These are phyloP conservation scores for Wiebesia pumilae DNA, from an alignment of 1,140 invertebrate genomes.

Conservation along the genomic window DNA sequence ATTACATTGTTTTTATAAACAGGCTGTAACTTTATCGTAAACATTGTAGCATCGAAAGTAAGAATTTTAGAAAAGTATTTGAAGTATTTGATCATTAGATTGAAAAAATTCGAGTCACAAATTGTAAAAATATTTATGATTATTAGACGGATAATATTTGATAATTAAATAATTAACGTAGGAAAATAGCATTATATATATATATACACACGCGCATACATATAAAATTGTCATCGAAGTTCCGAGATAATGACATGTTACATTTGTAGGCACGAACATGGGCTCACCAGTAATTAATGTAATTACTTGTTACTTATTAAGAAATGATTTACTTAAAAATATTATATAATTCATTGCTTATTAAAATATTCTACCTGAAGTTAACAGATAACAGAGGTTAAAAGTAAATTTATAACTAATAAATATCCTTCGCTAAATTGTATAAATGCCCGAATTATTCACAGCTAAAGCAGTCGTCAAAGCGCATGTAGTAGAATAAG, in stretches of 20 bases:
- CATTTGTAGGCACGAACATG: neutral
- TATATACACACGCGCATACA: no score
- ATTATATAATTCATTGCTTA: neutral
- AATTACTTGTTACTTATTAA: conserved; percentile 4
- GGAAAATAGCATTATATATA: neutral
- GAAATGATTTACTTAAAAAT: neutral
- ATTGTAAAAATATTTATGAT: neutral
- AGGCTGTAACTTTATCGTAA: neutral
- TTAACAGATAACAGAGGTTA: neutral
- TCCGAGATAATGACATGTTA: neutral
- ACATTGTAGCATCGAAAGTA: neutral
- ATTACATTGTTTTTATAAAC: conserved; percentile 15
- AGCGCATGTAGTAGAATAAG: neutral
- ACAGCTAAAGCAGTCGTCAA: neutral
- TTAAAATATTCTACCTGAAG: neutral
- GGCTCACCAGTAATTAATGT: neutral
- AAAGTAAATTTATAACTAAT: neutral
- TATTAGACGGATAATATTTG: conserved; percentile 1
- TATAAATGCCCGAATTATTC: neutral
- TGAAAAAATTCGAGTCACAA: neutral
- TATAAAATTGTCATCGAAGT: conserved; percentile 2
- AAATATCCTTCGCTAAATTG: neutral
- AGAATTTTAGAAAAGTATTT: neutral
- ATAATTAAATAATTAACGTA: conserved; percentile 6
- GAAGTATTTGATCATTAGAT: neutral